Base-by-base conservation (phyloP, 2,888 invertebrate genomes). In the Thelaira solivaga region DNA sequence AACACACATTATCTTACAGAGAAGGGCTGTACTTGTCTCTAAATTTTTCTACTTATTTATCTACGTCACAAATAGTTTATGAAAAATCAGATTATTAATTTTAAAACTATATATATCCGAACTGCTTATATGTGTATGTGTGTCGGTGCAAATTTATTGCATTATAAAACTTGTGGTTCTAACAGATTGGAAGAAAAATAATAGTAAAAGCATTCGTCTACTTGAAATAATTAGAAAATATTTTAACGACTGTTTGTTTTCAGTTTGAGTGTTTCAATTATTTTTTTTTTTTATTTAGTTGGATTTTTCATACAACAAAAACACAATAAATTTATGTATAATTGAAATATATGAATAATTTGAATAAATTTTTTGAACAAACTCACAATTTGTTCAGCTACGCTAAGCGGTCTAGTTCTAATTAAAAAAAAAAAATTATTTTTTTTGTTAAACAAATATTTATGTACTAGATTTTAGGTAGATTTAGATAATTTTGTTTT, bases 381-480 rank as follows among this genome's bases (percentile, higher is more conserved):
- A 82, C 81, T 81, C 79, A 77, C 69, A 81, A 82, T 82, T 82
- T 76, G 74, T 73, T 78, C 34, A 53, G 80, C 72, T 68, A 77
- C 76, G 81, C 81, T 82, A 81, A 74, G 74, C 82, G 82, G 81
- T 81, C 82, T 76, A 81, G 75, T 82, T 80, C 72, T 65, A 59
- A 59, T 72, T 31, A 59, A n/a, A 65, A 73, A 65, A 61, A 69
- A 47, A 55, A 49, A 41, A 65, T 31, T 51, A 18, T 31, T 26
- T 13, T 10, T 34, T 31, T 55, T 34, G 11, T 45, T 20, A 29
- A 69, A 51, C 4, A 76, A 55, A 4, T 61, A 67, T 6, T n/a
- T n/a, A n/a, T n/a, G n/a, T n/a, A n/a, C n/a, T n/a, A n/a, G n/a
- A n/a, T 64, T 57, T 69, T 53, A 61, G 61, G 43, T 64, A 45